Conservation (phyloP, 1,140 invertebrate species). For the Calycopis cecrops region DNA sequence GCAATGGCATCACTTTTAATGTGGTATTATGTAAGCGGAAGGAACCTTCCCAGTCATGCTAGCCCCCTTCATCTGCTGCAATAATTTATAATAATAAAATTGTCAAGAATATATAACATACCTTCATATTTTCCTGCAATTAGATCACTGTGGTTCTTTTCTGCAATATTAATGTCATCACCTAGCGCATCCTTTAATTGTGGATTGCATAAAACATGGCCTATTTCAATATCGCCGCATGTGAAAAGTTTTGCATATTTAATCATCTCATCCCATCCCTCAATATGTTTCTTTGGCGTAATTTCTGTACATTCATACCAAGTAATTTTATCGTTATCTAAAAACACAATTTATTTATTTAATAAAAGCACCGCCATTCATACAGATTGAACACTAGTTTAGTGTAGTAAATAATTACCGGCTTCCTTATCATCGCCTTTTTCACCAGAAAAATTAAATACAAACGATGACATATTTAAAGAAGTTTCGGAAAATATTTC, state of each 20-base stretch:
- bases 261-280: slow-evolving; percentile 45
- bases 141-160: slow-evolving; percentile 83
- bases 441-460: slow-evolving; percentile 66
- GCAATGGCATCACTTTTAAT: no score
- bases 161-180: slow-evolving; percentile 75
- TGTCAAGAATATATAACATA: slow-evolving; percentile 32
- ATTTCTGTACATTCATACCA: slow-evolving; percentile 61
- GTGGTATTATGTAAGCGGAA: no score
- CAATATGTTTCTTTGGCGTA: slow-evolving; percentile 40
- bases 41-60: no score
- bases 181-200: slow-evolving; percentile 33
- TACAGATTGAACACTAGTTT: background rate
- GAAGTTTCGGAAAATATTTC: no score
- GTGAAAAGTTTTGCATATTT: slow-evolving; percentile 58
- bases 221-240: slow-evolving; percentile 67
- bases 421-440: slow-evolving; percentile 19
- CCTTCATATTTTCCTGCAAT: slow-evolving; percentile 84
- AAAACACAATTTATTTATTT: slow-evolving; percentile 19
- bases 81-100: no score
- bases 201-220: slow-evolving; percentile 65
- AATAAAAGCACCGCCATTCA: background rate
- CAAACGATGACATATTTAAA: slow-evolving; percentile 65
- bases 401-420: slow-evolving; percentile 16
- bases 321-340: slow-evolving; percentile 33
- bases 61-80: no score